Percentiles rank a stretch among this genome's conserved stretches.
These are phyloP conservation scores for Felis chaus DNA, from an alignment of 2,113 vertebrate species.

Conservation along the genomic window DNA sequence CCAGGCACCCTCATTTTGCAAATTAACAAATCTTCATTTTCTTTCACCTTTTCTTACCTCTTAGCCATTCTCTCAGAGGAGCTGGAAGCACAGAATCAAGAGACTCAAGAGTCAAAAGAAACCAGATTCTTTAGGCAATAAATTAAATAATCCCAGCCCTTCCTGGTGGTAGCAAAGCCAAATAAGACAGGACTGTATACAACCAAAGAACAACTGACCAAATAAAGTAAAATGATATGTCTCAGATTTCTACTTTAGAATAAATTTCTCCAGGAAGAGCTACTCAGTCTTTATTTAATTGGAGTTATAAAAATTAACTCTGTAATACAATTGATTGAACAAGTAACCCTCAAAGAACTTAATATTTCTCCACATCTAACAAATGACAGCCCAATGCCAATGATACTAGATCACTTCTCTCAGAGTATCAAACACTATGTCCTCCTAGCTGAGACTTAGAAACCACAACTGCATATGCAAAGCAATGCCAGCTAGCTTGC, in stretches of 20 bases:
- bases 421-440: neutral
- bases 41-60: slow-evolving; percentile 18
- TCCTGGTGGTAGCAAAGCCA: slow-evolving; percentile 17
- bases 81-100: neutral
- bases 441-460: neutral
- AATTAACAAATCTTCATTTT: slow-evolving; percentile 6
- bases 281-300: slow-evolving; percentile 13
- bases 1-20: neutral
- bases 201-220: neutral
- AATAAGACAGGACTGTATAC: neutral
- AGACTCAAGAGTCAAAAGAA: slow-evolving; percentile 22
- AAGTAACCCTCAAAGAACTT: slow-evolving; percentile 44
- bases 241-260: slow-evolving; percentile 48
- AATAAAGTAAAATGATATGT: neutral
- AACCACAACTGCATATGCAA: neutral
- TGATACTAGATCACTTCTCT: neutral
- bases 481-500: neutral
- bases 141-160: neutral
- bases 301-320: slow-evolving; percentile 29
- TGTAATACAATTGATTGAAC: slow-evolving; percentile 3
- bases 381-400: neutral
- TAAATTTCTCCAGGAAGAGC: slow-evolving; percentile 27
- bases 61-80: slow-evolving; percentile 39
- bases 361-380: neutral
- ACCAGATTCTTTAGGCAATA: neutral